Evolutionary conservation across 2,797 vertebrate species (phyloP).

Genomic region (Selene dorsalis): DNA sequence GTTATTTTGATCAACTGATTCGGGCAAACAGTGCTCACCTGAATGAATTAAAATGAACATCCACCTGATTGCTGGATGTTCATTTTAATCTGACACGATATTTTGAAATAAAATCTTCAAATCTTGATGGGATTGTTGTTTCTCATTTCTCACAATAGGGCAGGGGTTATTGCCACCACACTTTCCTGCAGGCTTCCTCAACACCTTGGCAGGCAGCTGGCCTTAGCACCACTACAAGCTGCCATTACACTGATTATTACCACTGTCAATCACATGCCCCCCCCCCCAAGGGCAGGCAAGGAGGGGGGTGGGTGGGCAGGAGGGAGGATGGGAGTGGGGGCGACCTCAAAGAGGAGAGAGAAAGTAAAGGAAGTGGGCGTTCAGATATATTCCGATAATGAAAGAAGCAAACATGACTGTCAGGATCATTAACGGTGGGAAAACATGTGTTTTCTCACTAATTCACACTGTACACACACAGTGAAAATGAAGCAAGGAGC

Average conservation of each 20-base stretch:
- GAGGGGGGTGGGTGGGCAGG: slow-evolving; percentile 38
- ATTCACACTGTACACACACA: slow-evolving; percentile 41
- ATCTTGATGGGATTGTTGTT: too few relatives aligned
- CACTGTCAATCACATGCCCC: slow-evolving; percentile 72
- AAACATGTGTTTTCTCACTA: slow-evolving; percentile 45
- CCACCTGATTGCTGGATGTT: too few relatives aligned
- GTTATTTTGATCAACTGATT: too few relatives aligned
- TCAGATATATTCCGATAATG: neutral
- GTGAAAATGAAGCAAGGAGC: slow-evolving; percentile 62
- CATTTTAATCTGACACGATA: too few relatives aligned
- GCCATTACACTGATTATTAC: slow-evolving; percentile 79
- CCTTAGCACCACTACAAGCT: slow-evolving; percentile 38
- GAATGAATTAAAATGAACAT: too few relatives aligned
- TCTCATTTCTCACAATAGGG: too few relatives aligned
- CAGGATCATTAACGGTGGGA: neutral
- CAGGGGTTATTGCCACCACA: too few relatives aligned
- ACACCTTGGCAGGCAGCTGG: slow-evolving; percentile 78
- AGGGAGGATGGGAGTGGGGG: neutral
- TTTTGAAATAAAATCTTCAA: too few relatives aligned
- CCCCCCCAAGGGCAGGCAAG: slow-evolving; percentile 33
- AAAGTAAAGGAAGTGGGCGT: neutral
- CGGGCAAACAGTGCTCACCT: too few relatives aligned
- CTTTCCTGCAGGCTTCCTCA: slow-evolving; percentile 58
- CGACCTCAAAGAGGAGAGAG: slow-evolving; percentile 19
- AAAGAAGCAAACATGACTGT: slow-evolving; percentile 8